A percentile compares a stretch with the other conserved stretches of the same genome.
phyloP scores from a whole-genome alignment of 2,888 invertebrate genomes.

The Uloborus plumipes region DNA sequence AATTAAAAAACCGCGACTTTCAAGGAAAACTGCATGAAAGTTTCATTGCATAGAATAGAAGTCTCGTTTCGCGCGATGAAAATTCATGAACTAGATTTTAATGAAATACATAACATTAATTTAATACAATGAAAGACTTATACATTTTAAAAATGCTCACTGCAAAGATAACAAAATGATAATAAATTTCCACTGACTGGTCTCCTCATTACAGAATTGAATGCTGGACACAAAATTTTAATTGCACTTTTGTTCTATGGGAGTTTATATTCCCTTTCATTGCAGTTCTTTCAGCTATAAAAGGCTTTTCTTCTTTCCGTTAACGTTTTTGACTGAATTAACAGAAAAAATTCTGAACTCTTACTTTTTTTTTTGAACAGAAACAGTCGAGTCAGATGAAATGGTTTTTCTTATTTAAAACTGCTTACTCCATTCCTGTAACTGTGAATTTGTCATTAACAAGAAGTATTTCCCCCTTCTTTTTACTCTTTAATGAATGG shows the following conservation, averaged over 20 bases:
- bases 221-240: conserved; percentile 42
- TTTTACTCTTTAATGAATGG: conserved; percentile 42
- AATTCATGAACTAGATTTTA: too few species aligned
- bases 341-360: conserved; percentile 43
- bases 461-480: neutral
- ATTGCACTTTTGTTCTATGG: conserved; percentile 41
- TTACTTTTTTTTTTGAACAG: neutral
- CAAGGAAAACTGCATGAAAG: too few species aligned
- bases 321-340: conserved; percentile 62
- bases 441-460: neutral
- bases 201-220: conserved; percentile 24
- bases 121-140: too few species aligned
- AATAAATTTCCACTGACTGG: neutral
- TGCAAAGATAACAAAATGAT: too few species aligned
- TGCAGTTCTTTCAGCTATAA: conserved; percentile 38
- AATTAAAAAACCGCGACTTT: too few species aligned
- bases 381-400: conserved; percentile 53
- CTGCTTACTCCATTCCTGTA: too few species aligned
- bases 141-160: too few species aligned
- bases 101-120: too few species aligned
- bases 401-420: conserved; percentile 44
- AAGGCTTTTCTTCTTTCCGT: conserved; percentile 29
- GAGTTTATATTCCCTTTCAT: conserved; percentile 14
- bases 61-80: too few species aligned
- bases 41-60: too few species aligned